Evolutionary conservation across 2,797 vertebrate genomes (phyloP), one percentile per base, ranked within the genome.

Genomic region (Gobionotothen gibberifrons): DNA sequence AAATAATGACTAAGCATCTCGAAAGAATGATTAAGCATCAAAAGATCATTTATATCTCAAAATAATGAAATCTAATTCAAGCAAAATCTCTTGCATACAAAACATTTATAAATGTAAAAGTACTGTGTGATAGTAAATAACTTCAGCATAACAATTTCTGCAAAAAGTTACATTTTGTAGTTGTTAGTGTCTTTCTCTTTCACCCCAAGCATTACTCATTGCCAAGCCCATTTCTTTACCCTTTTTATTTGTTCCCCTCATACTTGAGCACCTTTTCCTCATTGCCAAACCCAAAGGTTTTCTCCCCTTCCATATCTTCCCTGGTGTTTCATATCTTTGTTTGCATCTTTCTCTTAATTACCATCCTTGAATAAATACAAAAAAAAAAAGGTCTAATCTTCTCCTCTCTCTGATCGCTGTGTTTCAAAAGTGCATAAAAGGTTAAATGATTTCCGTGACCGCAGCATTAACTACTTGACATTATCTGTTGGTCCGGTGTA

Each of bases 311-410:
- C 5, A 13, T 54, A 29, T 66, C 36, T 11, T 49, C 43, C 29
- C 9, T 47, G 43, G 49, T 16, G 10, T 66, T 68, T 74, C 61
- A 15, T 73, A 54, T 84, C 78, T 72, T n/a, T 19, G 72, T 68
- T 76, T n/a, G 26, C 51, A 68, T 81, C 61, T 80, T 72, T 71
- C 36, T 57, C 46, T 62, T 67, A 48, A 80, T 76, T 61, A 69
- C 42, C 6, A 1, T 71, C 55, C 55, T 56, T 48, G 3, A 44
- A 15, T 21, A 21, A 21, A 21, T 21, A 21, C 21, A 21, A 21
- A 21, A 21, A 21, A 21, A 21, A 21, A 21, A 21, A 21, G 21
- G 43, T 53, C 56, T 73, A 26, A 10, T 22, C 13, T 15, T 71
- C 59, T 76, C 36, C 26, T 46, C 56, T 67, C 13, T 54, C 0